Conservation (phyloP, 2,113 vertebrate genomes). For the Rafetus swinhoei region DNA sequence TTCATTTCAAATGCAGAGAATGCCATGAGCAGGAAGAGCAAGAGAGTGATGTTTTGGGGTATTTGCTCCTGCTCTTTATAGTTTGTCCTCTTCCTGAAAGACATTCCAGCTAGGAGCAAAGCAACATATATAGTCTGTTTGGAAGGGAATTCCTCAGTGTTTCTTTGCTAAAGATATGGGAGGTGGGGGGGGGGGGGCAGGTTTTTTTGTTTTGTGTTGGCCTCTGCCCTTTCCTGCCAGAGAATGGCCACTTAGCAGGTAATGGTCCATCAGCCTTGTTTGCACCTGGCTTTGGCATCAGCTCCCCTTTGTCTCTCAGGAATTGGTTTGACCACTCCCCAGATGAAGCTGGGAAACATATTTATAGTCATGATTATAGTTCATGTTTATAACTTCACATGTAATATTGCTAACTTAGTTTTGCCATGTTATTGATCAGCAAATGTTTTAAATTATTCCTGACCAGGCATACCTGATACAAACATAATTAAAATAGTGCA, state of each 20-base stretch:
- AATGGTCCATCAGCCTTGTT: neutral
- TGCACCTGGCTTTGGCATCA: neutral
- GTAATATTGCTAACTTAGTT: neutral
- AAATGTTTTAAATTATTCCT: neutral
- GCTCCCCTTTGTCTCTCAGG: neutral
- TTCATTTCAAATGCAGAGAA: neutral
- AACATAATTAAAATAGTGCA: neutral
- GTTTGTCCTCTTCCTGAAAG: too few species aligned
- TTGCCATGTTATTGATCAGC: neutral
- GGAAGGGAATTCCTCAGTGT: too few species aligned
- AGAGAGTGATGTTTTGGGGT: too few species aligned
- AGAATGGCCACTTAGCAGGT: neutral
- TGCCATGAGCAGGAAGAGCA: neutral
- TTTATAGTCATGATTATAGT: neutral
- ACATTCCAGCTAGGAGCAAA: too few species aligned
- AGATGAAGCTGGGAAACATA: neutral
- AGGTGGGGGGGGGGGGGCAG: too few species aligned
- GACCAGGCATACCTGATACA: neutral
- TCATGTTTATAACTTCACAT: neutral
- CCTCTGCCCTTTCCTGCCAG: neutral
- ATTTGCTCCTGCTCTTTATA: too few species aligned
- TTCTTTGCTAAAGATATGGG: too few species aligned
- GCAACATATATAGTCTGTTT: too few species aligned
- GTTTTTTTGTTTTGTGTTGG: too few species aligned
- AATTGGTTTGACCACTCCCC: neutral